Percentiles rank a stretch among this genome's conserved stretches.
phyloP scores from a whole-genome alignment of 2,888 invertebrate genomes.

The Amphiduros pacificus region DNA sequence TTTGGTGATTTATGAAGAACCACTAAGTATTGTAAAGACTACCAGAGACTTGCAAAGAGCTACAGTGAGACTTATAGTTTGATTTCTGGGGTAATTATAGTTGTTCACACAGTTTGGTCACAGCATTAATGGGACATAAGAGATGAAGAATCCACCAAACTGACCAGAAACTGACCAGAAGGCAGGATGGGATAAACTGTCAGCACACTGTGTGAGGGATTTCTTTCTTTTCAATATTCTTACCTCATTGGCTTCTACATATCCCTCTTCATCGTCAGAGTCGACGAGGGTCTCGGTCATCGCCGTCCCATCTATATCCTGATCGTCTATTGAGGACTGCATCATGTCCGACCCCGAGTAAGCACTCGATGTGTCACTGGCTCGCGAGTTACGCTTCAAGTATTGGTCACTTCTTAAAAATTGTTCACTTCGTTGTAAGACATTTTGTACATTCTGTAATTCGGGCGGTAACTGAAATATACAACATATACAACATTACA shows the following conservation, averaged over 20 bases:
- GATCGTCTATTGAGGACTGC: constrained; percentile 68
- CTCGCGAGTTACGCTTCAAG: constrained; percentile 75
- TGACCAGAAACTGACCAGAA: no score
- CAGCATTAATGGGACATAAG: no score
- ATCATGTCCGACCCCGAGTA: constrained; percentile 95
- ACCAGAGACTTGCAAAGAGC: no score
- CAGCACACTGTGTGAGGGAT: no score
- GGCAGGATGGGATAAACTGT: no score
- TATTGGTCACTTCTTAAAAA: constrained; percentile 24
- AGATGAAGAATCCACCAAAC: no score
- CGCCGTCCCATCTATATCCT: constrained; percentile 79
- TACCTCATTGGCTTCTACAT: constrained; percentile 20
- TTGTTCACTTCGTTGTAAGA: constrained; percentile 26
- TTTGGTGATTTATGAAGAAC: no score
- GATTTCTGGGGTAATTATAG: no score
- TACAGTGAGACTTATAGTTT: no score
- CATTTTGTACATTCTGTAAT: constrained; percentile 23
- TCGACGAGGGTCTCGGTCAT: constrained; percentile 76
- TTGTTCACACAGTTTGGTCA: no score
- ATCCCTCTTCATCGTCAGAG: constrained; percentile 33
- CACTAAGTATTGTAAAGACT: no score
- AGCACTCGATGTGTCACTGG: constrained; percentile 91
- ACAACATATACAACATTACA: neutral
- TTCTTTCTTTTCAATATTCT: no score
- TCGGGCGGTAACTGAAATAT: constrained; percentile 28